Percentiles rank a stretch among this genome's conserved stretches.
phyloP scores from a whole-genome alignment of 2,113 vertebrate species.

The Bubo bubo region DNA sequence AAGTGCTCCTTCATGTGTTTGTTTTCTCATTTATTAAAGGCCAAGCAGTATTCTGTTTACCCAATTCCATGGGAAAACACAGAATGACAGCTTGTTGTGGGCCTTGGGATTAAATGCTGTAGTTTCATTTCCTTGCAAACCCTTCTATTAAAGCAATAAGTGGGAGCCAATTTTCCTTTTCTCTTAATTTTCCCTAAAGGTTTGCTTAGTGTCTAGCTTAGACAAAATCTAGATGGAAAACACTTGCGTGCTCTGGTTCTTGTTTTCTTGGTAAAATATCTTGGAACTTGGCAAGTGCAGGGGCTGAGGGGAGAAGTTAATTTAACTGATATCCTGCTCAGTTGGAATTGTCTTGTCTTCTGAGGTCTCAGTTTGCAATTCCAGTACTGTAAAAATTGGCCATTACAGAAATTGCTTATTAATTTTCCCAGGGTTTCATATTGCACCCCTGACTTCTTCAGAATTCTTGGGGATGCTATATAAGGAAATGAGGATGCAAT shows the following conservation, averaged over 20 bases:
- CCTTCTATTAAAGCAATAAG: background rate
- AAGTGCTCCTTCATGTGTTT: background rate
- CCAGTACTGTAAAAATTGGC: background rate
- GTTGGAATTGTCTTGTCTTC: background rate
- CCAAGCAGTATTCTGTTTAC: conserved; percentile 18
- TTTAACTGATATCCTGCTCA: conserved; percentile 11
- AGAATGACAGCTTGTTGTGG: conserved; percentile 1
- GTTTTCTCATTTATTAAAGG: conserved; percentile 31
- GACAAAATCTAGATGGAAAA: conserved; percentile 27
- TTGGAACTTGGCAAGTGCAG: conserved; percentile 15
- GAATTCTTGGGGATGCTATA: background rate
- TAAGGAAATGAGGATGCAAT: background rate
- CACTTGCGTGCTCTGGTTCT: background rate
- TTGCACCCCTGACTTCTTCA: background rate
- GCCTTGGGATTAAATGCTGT: background rate
- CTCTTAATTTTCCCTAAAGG: conserved; percentile 4
- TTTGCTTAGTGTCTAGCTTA: background rate
- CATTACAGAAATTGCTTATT: background rate
- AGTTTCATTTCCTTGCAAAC: conserved; percentile 17
- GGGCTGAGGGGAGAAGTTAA: conserved; percentile 30
- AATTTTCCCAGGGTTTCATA: conserved; percentile 18
- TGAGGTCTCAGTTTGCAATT: background rate
- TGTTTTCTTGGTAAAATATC: conserved; percentile 32
- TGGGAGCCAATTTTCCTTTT: background rate
- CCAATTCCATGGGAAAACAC: background rate